Evolutionary conservation across 2,888 invertebrate species (phyloP).

Genomic region (Actias luna): DNA sequence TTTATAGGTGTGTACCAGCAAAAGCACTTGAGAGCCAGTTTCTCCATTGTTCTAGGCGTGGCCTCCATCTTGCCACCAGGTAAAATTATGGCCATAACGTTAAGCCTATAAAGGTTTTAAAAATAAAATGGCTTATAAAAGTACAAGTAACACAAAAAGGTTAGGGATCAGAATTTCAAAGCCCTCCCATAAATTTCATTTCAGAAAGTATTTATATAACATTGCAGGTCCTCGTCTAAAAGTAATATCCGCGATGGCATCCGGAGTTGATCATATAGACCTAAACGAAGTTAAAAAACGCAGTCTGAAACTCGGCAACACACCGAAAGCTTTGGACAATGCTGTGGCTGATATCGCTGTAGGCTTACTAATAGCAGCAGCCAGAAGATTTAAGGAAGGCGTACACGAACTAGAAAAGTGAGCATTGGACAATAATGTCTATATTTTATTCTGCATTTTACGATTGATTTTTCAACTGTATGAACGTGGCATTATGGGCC

Average conservation of each 20-base stretch:
- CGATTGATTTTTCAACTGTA: too few relatives aligned
- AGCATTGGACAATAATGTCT: slow-evolving; percentile 5
- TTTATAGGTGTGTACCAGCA: too few relatives aligned
- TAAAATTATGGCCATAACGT: too few relatives aligned
- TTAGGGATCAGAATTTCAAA: too few relatives aligned
- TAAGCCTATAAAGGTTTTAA: too few relatives aligned
- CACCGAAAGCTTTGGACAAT: slow-evolving; percentile 87
- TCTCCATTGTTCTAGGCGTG: too few relatives aligned
- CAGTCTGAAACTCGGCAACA: slow-evolving; percentile 90
- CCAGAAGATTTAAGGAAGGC: slow-evolving; percentile 90
- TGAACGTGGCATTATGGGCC: too few relatives aligned
- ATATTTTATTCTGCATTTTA: background rate
- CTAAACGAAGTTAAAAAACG: slow-evolving; percentile 85
- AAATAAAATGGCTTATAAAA: too few relatives aligned
- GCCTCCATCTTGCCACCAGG: too few relatives aligned
- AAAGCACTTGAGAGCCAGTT: too few relatives aligned
- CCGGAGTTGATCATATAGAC: slow-evolving; percentile 93
- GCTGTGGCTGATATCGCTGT: slow-evolving; percentile 93
- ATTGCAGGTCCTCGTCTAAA: slow-evolving; percentile 84
- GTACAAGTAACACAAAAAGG: too few relatives aligned
- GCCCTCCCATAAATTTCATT: too few relatives aligned
- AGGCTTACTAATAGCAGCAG: slow-evolving; percentile 87
- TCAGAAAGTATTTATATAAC: background rate
- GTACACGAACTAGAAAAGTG: slow-evolving; percentile 84
- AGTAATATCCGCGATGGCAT: slow-evolving; percentile 91